phyloP scores from a whole-genome alignment of 2,888 invertebrate genomes.

The Choristoneura rosaceana region DNA sequence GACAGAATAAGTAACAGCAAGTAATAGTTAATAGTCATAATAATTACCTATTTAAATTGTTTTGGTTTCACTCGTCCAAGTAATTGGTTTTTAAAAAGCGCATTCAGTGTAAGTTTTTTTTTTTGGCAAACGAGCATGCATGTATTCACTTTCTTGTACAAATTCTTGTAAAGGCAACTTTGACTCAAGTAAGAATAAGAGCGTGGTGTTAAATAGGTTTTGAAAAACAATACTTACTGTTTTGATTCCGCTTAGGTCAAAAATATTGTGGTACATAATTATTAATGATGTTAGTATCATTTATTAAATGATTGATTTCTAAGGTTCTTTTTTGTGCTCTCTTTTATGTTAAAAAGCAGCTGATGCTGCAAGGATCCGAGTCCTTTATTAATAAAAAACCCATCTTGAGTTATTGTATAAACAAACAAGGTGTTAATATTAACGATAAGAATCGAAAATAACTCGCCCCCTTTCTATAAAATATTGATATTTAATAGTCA shows the following conservation, averaged over 20 bases:
- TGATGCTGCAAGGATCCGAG: constrained; percentile 64
- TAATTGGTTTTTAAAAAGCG: too few relatives aligned
- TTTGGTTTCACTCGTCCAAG: too few relatives aligned
- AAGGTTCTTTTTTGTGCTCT: constrained; percentile 11
- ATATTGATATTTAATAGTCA: constrained; percentile 83
- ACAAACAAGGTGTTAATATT: constrained; percentile 83
- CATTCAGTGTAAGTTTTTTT: too few relatives aligned
- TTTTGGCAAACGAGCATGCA: too few relatives aligned
- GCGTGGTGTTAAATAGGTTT: too few relatives aligned
- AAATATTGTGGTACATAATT: constrained; percentile 17
- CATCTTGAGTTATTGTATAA: constrained; percentile 60
- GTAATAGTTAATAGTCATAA: too few relatives aligned
- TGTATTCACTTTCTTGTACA: too few relatives aligned
- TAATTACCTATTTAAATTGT: too few relatives aligned
- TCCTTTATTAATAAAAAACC: constrained; percentile 62
- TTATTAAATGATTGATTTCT: constrained; percentile 21
- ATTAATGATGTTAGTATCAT: constrained; percentile 31
- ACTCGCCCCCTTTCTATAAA: constrained; percentile 73
- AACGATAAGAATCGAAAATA: constrained; percentile 75
- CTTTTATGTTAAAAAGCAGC: constrained; percentile 52
- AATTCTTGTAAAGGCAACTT: too few relatives aligned
- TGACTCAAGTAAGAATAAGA: too few relatives aligned
- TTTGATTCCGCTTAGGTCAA: not conserved
- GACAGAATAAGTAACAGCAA: too few relatives aligned
- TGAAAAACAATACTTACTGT: too few relatives aligned